Evolutionary conservation across 2,888 invertebrate species (phyloP).

Genomic region (Drosophila fungiperda): DNA sequence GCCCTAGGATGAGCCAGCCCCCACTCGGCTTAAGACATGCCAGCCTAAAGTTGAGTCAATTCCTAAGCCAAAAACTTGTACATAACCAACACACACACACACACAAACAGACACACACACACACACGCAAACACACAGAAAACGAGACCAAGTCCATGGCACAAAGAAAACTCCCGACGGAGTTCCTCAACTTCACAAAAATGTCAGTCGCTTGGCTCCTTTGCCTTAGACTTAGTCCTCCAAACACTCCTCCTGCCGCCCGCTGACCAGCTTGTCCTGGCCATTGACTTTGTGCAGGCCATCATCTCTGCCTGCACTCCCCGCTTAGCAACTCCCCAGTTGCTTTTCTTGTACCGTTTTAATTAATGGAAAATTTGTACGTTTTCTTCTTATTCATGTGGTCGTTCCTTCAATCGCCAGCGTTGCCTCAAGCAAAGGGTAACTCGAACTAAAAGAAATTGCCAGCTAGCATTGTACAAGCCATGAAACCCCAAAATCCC

Average conservation of each 20-base stretch:
- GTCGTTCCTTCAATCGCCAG: constrained; percentile 59
- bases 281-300: constrained; percentile 48
- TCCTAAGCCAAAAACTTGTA: constrained; percentile 42
- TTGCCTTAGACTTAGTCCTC: constrained; percentile 31
- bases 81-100: constrained; percentile 9
- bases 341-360: constrained; percentile 71
- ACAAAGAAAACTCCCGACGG: constrained; percentile 66
- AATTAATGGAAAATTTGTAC: constrained; percentile 78
- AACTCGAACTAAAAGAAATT: constrained; percentile 54
- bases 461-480: constrained; percentile 40
- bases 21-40: constrained; percentile 44
- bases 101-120: neutral
- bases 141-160: constrained; percentile 16
- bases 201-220: constrained; percentile 53
- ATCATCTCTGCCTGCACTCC: neutral
- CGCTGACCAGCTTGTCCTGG: constrained; percentile 13
- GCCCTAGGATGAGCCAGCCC: constrained; percentile 42
- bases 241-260: constrained; percentile 8
- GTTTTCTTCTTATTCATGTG: constrained; percentile 72
- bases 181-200: constrained; percentile 73
- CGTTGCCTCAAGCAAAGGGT: constrained; percentile 53
- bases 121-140: neutral
- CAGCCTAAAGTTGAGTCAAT: constrained; percentile 37
- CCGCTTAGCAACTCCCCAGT: constrained; percentile 28
- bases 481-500: constrained; percentile 21